Base-by-base conservation (phyloP, 2,797 vertebrate genomes). In the Heteromormyrus szaboi region DNA sequence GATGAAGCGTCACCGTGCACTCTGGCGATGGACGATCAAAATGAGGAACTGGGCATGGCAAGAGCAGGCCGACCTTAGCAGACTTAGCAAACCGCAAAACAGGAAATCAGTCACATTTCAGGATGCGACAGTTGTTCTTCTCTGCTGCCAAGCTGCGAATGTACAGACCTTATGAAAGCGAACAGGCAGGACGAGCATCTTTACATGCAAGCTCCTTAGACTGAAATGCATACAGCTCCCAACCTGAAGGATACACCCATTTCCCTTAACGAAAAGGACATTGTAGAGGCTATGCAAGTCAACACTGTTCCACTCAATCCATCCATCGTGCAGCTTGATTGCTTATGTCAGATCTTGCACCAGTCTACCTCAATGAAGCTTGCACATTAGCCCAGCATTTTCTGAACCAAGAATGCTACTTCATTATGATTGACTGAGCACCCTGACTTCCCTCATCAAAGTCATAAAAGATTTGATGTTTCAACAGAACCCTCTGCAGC, bases 101-200 rank as follows among this genome's bases (percentile, higher is more conserved):
- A 91, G 91, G 91, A 91, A 91, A 29, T 88, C 44, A 9, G n/a
- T n/a, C 33, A 33, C 68, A 62, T 50, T 22, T 56, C 22, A 85
- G 25, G 7, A 29, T 19, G 41, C 11, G 54, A 19, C 25, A 29
- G 46, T 14, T 37, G 44, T 14, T 68, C 4, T 72, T 68, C 65
- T 68, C 0, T 14, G 29, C 25, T 72, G 12, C 65, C 12, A 72
- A 12, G 65, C 65, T 33, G 65, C 12, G 29, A 72, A 33, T 72
- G 29, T 33, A 72, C 29, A 72, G 4, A 5, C 29, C 65, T 72
- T 72, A 4, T 14, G 29, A 72, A 72, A 37, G 4, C 1, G n/a
- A 33, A 72, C 29, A 37, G 1, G 12, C 65, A 72, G 29, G 11
- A 79, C 14, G 4, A 79, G 72, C 37, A 14, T 19, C 0, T 44